Evolutionary conservation across 2,113 vertebrate species (phyloP), one percentile per base, ranked within the genome.

Genomic region (Peucedramus taeniatus): DNA sequence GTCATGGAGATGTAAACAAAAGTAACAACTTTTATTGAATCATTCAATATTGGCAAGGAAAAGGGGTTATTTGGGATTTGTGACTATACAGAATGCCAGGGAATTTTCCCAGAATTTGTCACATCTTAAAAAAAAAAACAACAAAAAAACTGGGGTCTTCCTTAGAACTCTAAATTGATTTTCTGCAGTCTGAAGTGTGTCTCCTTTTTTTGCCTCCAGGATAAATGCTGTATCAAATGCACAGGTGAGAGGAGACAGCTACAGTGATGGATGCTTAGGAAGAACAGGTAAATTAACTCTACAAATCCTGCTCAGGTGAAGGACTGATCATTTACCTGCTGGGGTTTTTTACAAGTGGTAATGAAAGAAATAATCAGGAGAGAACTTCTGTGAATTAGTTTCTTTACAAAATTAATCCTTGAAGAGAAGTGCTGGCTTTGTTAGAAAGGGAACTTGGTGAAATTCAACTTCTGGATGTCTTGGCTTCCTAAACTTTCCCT

Each of bases 221-320:
- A 99, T 99, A 96, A 99, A 99, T 65, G 99, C 99, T 10, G 99
- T 99, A 42, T 99, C 99, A 66, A 99, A 99, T 24, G 99, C 99
- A 18, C 99, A 99, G 93, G 98, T 99, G 96, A 98, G 98, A 97
- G 99, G 99, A 23, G 99, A 99, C 96, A 97, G 98, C 47, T 99
- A 99, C 61, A 98, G 98, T 56, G 99, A 99, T 7, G 98, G 99
- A 96, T 99, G 99, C 86, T 95, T 99, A 50, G 99, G 99, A 90
- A 98, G 98, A 92, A 99, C 98, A 98, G 99, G 99, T 99, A 98
- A 96, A 93, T 57, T 3, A 26, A 15, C 33, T 56, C 28, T 60
- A 17, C 51, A 84, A 49, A 9, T 44, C 28, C 54, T 42, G 33
- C 35, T 23, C 22, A 78, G 10, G 33, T 80, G 33, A 61, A 92